Evolutionary conservation across 2,113 vertebrate species (phyloP).

Genomic region (Hydropotes inermis): DNA sequence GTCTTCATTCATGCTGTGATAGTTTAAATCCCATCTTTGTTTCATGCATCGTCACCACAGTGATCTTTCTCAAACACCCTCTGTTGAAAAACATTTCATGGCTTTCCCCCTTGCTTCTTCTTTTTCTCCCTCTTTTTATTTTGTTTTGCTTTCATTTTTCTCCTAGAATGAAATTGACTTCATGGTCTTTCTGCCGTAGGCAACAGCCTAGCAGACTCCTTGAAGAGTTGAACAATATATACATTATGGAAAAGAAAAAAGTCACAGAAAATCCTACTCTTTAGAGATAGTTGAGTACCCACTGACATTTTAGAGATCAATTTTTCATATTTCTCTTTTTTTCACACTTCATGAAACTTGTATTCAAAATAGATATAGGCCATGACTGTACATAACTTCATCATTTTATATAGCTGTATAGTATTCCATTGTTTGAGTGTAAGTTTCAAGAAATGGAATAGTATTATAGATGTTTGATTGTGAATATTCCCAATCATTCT

Average conservation of each 20-base stretch:
- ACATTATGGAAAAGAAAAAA: not conserved
- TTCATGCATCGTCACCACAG: not conserved
- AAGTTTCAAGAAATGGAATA: not conserved
- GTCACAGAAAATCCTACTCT: not conserved
- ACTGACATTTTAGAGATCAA: not conserved
- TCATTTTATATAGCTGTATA: not conserved
- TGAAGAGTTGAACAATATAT: not conserved
- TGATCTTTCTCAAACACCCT: not conserved
- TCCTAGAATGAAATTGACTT: not conserved
- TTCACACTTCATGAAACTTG: not conserved
- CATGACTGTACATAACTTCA: not conserved
- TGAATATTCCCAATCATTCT: not conserved
- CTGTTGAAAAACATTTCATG: not conserved
- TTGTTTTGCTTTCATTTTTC: not conserved
- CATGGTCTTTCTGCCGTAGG: not conserved
- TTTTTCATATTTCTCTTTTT: not conserved
- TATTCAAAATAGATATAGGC: not conserved
- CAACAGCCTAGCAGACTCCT: not conserved
- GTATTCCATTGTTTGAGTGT: not conserved
- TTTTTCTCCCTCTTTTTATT: not conserved
- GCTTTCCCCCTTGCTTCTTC: fast-evolving
- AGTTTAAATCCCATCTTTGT: fast-evolving
- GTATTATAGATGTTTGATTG: not conserved
- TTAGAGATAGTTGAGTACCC: not conserved
- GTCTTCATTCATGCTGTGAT: fast-evolving